Percentiles rank a stretch among this genome's conserved stretches.
Conservation (phyloP, 1,140 invertebrate genomes). For the Piezodorus guildinii region DNA sequence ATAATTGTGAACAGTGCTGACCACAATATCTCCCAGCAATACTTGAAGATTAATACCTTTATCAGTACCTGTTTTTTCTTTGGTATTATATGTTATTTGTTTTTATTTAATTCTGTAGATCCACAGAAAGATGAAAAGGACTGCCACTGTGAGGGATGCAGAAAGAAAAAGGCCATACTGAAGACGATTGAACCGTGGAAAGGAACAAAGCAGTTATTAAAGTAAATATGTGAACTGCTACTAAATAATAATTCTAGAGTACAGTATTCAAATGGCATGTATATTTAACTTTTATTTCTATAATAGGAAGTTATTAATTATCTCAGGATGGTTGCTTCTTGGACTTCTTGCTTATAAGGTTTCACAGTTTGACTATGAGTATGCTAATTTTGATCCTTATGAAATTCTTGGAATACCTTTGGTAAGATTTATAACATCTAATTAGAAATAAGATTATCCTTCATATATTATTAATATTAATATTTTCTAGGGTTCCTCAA, state of each 20-base stretch:
- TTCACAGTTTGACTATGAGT: constrained; percentile 93
- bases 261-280: not conserved
- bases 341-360: constrained; percentile 87
- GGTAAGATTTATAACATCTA: constrained; percentile 40
- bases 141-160: constrained; percentile 80
- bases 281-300: not conserved
- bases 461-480: constrained; percentile 22
- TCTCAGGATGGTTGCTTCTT: constrained; percentile 81
- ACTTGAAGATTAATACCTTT: too few relatives aligned
- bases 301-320: constrained; percentile 53
- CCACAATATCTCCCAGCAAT: too few relatives aligned
- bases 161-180: constrained; percentile 69
- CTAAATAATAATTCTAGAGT: not conserved
- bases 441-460: too few relatives aligned
- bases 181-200: constrained; percentile 77
- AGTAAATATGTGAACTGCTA: constrained; percentile 32
- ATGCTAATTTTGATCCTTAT: constrained; percentile 98
- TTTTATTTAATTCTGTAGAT: constrained; percentile 45
- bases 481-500: constrained; percentile 57
- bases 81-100: too few relatives aligned
- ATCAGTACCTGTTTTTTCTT: too few relatives aligned
- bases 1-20: too few relatives aligned
- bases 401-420: constrained; percentile 84
- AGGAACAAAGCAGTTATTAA: constrained; percentile 53
- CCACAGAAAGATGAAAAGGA: constrained; percentile 55